Evolutionary conservation across 1,140 invertebrate genomes (phyloP), one percentile per base, ranked within the genome.

Genomic region (Idris sp.): DNA sequence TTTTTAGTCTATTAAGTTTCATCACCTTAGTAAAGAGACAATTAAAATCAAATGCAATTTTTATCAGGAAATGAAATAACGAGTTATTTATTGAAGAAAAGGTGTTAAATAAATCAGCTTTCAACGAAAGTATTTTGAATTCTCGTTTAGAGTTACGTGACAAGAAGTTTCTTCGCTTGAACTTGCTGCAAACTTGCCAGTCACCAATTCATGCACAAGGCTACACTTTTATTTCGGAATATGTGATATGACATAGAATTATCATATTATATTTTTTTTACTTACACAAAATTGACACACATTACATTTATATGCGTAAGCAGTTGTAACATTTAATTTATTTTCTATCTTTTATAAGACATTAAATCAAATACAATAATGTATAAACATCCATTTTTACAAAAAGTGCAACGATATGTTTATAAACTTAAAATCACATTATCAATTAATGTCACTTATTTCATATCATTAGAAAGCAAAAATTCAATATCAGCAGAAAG

Each of bases 381-480:
- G 19, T 22, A 22, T 22, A 6, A 22, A 22, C 6, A 22, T 6
- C 19, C 19, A 6, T 22, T n/a, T n/a, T n/a, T n/a, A n/a, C n/a
- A n/a, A n/a, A n/a, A n/a, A n/a, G n/a, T n/a, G n/a, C n/a, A n/a
- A n/a, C n/a, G n/a, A 22, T 4, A 22, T 22, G 19, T 22, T 4
- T 6, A 6, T 22, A 6, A 22, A 22, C 19, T 22, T 22, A 22
- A 22, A 22, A 2, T 22, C 6, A 14, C 10, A 46, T 15, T 38
- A 51, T 26, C 18, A 15, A 28, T 9, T 26, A 19, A 51, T 53
- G 48, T 38, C 19, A 28, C n/a, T 35, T 26, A 25, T 54, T 11
- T n/a, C 36, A 18, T 54, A 13, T 19, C 14, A 54, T 40, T 54
- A 54, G 51, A 54, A 54, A 56, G 51, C 36, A 43, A 26, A 43